A percentile compares a stretch with the other conserved stretches of the same genome.
Conservation (phyloP, 1,140 invertebrate genomes). For the Ips nitidus region DNA sequence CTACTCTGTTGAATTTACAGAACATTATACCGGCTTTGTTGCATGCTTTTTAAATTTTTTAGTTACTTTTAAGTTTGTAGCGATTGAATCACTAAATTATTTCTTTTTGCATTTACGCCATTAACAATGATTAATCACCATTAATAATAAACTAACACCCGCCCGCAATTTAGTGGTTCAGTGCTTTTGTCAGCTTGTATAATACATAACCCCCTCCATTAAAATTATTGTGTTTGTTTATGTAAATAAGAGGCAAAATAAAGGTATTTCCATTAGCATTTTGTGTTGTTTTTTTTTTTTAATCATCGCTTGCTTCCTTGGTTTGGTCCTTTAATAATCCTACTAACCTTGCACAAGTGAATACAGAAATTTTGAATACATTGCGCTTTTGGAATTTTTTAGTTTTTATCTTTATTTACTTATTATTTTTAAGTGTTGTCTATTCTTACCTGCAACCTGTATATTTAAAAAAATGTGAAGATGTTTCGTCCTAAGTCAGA, state of each 20-base stretch:
- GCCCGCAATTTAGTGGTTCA: conserved; percentile 27
- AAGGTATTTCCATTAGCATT: conserved; percentile 28
- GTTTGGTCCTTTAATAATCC: neutral
- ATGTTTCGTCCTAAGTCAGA: no score
- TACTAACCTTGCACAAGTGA: neutral
- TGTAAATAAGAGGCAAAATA: conserved; percentile 25
- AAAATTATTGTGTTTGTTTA: conserved; percentile 6
- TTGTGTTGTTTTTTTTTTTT: conserved; percentile 29
- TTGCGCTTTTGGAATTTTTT: neutral
- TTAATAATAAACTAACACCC: neutral
- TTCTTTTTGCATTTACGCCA: no score
- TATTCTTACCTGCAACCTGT: no score
- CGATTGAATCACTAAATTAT: conserved; percentile 25
- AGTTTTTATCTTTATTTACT: no score
- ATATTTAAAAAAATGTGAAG: no score
- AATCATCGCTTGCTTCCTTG: conserved; percentile 6
- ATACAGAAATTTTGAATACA: conserved; percentile 26
- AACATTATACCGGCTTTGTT: no score
- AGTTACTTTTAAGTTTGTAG: conserved; percentile 12
- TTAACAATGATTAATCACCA: neutral
- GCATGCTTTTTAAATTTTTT: conserved; percentile 7
- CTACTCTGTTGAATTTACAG: no score
- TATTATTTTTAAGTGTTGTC: no score
- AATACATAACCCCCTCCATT: neutral
- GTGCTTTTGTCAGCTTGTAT: conserved; percentile 22